Base-by-base conservation (phyloP, 1,140 invertebrate genomes). In the Drosophila tsacasi region DNA sequence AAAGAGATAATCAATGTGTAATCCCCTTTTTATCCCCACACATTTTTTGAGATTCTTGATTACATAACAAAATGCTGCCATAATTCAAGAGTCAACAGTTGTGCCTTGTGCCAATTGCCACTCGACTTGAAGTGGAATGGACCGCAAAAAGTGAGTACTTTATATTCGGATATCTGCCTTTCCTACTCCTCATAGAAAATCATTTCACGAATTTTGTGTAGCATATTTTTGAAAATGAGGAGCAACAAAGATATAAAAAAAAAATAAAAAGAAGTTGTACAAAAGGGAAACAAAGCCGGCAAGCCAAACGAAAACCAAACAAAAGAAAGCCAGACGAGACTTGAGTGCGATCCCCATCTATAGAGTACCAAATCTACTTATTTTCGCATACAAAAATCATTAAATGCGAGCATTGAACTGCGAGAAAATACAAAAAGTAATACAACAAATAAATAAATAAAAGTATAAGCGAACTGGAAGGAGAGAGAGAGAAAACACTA, bases 351-450 rank as follows among this genome's bases (percentile, higher is more conserved):
- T 72, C 66, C 69, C 35, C 54, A 62, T 67, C 83, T 61, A 65
- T 46, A 23, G 54, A 87, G 81, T 84, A 90, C 77, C 64, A 79
- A 90, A 90, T 84, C 85, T 89, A 89, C 84, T 89, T 89, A 89
- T 90, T 89, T 89, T 89, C 84, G 85, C 84, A 89, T 89, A 89
- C 84, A 85, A 89, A 87, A 89, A 81, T 90, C 84, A 89, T 89
- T 89, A 89, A 90, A 89, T 71, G 84, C 84, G 85, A 89, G 81
- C 84, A 84, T 89, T 89, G 84, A 89, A 89, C 84, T 62, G 76
- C 46, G n/a, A 13, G 12, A 52, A 52, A 52, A 52, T 21, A 52
- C 1, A 4, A 32, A 30, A 12, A 17, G 4, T 13, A 37, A 35
- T 12, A 35, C 1, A 35, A 7, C 10, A 50, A 50, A 72, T 59